phyloP scores from a whole-genome alignment of 2,888 invertebrate species.

The Pollenia griseotomentosa region DNA sequence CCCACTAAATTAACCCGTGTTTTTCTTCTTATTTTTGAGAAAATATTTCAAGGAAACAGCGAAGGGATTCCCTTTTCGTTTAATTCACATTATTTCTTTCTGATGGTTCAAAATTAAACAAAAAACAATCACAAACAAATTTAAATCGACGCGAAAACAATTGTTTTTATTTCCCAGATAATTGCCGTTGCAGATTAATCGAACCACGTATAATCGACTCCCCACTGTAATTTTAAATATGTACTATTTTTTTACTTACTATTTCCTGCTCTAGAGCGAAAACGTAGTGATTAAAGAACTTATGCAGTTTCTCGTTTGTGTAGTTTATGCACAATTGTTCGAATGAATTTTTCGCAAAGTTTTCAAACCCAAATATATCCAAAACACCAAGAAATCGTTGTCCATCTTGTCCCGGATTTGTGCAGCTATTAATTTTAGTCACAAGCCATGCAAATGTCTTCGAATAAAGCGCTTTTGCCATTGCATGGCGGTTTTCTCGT shows the following conservation, averaged over 20 bases:
- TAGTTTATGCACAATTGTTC: slow-evolving; percentile 91
- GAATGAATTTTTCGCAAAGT: slow-evolving; percentile 95
- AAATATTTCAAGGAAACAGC: no score
- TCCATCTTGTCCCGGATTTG: slow-evolving; percentile 93
- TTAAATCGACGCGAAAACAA: no score
- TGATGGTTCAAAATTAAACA: no score
- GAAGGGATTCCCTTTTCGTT: no score
- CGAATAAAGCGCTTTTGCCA: slow-evolving; percentile 96
- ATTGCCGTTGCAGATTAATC: no score
- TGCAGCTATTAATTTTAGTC: slow-evolving; percentile 95
- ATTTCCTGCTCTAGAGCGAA: slow-evolving; percentile 97
- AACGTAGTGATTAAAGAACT: slow-evolving; percentile 98
- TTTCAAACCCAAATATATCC: slow-evolving; percentile 97
- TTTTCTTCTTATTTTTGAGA: no score
- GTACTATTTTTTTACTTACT: slow-evolving; percentile 86
- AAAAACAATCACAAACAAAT: no score
- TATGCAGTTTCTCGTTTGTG: slow-evolving; percentile 96
- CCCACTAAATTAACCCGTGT: no score
- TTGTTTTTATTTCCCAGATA: no score
- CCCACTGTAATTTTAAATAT: not conserved
- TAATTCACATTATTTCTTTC: no score
- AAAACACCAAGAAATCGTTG: slow-evolving; percentile 92
- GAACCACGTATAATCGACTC: no score
- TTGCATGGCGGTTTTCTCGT: slow-evolving; percentile 95
- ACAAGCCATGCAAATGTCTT: slow-evolving; percentile 96